These are phyloP conservation scores for Perognathus longimembris DNA, from an alignment of 2,113 vertebrate genomes.

Conservation along the genomic window DNA sequence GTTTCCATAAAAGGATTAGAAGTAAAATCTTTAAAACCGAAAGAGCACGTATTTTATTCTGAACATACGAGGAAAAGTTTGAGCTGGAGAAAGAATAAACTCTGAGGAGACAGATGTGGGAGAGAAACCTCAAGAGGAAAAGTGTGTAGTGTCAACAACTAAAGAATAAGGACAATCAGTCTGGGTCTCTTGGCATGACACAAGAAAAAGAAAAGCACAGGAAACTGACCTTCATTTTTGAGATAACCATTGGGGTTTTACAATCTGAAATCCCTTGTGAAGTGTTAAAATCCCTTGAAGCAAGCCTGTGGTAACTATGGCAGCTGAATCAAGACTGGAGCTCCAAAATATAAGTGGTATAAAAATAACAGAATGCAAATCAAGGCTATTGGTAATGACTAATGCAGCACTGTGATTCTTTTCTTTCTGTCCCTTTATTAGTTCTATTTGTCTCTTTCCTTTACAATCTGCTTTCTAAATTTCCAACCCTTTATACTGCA, in stretches of 20 bases:
- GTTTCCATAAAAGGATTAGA: background rate
- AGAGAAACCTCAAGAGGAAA: background rate
- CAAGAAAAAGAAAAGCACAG: background rate
- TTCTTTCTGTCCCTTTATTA: background rate
- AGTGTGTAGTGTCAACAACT: background rate
- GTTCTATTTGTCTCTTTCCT: background rate
- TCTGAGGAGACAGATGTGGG: background rate
- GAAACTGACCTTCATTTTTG: background rate
- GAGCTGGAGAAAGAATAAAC: background rate
- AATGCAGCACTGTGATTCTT: background rate
- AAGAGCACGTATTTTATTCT: background rate
- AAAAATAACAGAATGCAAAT: background rate
- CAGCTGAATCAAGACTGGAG: background rate
- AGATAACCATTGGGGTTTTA: background rate
- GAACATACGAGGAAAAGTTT: background rate
- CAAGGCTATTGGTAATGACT: background rate
- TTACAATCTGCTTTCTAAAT: background rate
- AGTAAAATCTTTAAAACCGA: constrained; percentile 38
- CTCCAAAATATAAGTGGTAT: background rate
- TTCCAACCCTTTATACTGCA: background rate
- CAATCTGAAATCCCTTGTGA: background rate
- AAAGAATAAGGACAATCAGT: background rate
- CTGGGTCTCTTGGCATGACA: background rate
- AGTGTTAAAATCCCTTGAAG: background rate
- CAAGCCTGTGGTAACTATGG: background rate